phyloP scores from a whole-genome alignment of 2,888 invertebrate species.

The Yponomeuta malinellus region DNA sequence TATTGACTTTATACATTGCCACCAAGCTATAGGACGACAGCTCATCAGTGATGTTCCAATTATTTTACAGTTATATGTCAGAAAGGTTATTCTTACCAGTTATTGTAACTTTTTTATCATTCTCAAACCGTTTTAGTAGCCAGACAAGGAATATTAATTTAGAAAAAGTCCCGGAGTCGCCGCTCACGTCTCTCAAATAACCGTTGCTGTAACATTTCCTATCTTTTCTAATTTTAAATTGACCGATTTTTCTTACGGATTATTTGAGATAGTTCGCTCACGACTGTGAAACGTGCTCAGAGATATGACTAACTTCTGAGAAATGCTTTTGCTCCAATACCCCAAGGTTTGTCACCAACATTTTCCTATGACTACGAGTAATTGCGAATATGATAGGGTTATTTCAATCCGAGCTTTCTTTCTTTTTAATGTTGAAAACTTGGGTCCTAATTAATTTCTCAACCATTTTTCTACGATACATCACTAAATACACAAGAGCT shows the following conservation, averaged over 20 bases:
- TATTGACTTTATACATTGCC: too few relatives aligned
- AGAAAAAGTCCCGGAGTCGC: background rate
- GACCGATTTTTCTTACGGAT: constrained; percentile 4
- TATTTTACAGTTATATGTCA: too few relatives aligned
- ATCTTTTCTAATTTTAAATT: constrained; percentile 12
- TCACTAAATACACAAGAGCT: too few relatives aligned
- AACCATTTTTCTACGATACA: too few relatives aligned
- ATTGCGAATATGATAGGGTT: background rate
- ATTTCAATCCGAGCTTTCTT: background rate
- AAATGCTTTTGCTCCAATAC: background rate
- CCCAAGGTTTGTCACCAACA: too few relatives aligned
- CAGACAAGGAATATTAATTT: background rate
- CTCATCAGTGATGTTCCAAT: too few relatives aligned
- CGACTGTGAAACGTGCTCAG: background rate
- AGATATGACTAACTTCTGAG: background rate
- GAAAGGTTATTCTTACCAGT: too few relatives aligned
- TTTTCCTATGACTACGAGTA: background rate
- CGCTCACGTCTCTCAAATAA: constrained; percentile 1
- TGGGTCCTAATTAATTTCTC: too few relatives aligned
- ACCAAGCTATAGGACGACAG: too few relatives aligned
- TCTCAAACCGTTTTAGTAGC: background rate
- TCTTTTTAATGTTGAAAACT: background rate
- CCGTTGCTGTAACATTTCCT: background rate
- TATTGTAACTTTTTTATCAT: too few relatives aligned
- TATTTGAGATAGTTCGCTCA: background rate